Base-by-base conservation (phyloP, 1,140 invertebrate genomes). In the Bicyclus anynana region DNA sequence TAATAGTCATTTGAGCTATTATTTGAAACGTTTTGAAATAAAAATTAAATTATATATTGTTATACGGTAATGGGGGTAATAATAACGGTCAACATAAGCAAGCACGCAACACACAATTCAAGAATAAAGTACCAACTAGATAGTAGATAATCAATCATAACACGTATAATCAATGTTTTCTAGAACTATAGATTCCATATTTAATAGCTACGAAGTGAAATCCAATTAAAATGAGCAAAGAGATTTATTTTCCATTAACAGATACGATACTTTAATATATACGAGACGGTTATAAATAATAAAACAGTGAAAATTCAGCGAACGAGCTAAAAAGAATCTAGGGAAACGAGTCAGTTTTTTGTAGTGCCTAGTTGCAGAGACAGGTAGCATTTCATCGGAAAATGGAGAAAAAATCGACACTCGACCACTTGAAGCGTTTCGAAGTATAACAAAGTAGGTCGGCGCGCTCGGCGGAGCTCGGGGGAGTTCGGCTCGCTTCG, bases 361-460 rank as follows among this genome's bases (percentile, higher is more conserved):
- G 49, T 65, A 49, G 38, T 59, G 62, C 61, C 65, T 67, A 58
- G 67, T 58, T 68, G 65, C 69, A 64, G 66, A 74, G 65, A 69
- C 68, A 74, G 67, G 68, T 72, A 73, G 72, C 72, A 78, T 80
- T 87, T 84, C 80, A 84, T 80, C 74, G 84, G 82, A 87, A 87
- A 87, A 84, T 84, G 74, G 56, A 68, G 70, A 80, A 83, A 84
- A 84, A 85, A 84, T 69, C 67, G 49, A 63, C 59, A 70, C 60
- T 74, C 70, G 74, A 73, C 77, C 79, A 68, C 79, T 70, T 63
- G 63, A 58, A 73, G 69, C 74, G 73, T 73, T 79, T 75, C 74
- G 70, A 77, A 76, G 77, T 77, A 72, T 68, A 71, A 60, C 74
- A 65, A 87, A 79, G 81, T 87, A 76, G 84, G 84, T 84, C 81